A percentile compares a stretch with the other conserved stretches of the same genome.
Conservation (phyloP, 2,113 vertebrate species). For the Copsychus sechellarum region DNA sequence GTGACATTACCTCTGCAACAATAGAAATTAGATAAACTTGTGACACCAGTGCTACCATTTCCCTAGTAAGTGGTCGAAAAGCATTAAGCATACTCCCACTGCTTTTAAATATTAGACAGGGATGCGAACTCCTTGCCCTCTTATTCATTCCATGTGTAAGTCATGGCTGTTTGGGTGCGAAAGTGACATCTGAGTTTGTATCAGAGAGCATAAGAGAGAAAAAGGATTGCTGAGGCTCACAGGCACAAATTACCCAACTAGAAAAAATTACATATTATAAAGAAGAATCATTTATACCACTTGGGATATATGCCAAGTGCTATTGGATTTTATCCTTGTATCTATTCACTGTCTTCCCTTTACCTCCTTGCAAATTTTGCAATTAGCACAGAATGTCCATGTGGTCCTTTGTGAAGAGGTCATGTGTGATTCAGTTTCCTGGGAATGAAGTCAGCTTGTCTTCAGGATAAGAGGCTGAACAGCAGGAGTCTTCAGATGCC, state of each 20-base stretch:
- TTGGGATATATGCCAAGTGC: rapidly evolving
- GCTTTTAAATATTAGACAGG: neutral
- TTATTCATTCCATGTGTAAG: neutral
- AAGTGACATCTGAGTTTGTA: neutral
- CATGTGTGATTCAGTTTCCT: neutral
- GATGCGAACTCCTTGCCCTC: neutral
- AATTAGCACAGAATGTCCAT: rapidly evolving
- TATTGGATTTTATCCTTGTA: neutral
- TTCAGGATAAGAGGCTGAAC: neutral
- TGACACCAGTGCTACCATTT: neutral
- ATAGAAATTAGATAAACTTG: slow-evolving; percentile 5
- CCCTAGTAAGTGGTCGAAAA: neutral
- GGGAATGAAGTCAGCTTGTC: neutral
- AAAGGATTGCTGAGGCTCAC: neutral
- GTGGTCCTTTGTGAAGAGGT: neutral
- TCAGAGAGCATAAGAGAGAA: neutral
- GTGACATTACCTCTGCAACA: neutral
- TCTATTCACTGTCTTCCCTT: neutral
- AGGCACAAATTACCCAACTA: neutral
- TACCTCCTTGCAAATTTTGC: neutral
- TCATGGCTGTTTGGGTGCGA: rapidly evolving
- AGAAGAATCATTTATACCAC: neutral
- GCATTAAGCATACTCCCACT: neutral
- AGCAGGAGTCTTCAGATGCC: neutral
- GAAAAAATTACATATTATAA: neutral